These are phyloP conservation scores for Aricia artaxerxes DNA, from an alignment of 2,888 invertebrate genomes.

Conservation along the genomic window DNA sequence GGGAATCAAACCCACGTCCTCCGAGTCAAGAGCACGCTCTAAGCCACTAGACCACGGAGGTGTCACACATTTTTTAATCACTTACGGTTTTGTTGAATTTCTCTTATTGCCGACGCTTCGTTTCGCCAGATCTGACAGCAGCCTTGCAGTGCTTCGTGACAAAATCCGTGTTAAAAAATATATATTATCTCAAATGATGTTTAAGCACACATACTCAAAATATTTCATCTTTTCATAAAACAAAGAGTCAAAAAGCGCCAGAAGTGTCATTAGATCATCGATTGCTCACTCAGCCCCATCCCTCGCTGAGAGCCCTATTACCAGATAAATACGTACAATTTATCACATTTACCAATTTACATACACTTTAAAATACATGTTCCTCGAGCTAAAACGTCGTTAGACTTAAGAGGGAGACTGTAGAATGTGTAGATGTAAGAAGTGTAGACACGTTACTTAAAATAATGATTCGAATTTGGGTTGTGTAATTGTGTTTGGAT, in stretches of 20 bases:
- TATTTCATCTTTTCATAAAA: neutral
- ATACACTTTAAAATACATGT: conserved; percentile 72
- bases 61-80: too few species aligned
- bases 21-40: too few species aligned
- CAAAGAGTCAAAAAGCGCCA: conserved; percentile 24
- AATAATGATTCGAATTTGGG: neutral
- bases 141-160: too few species aligned
- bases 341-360: conserved; percentile 79
- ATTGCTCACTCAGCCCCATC: conserved; percentile 44
- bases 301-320: conserved; percentile 68
- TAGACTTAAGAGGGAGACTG: conserved; percentile 53
- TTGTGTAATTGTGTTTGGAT: neutral
- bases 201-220: neutral
- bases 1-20: too few species aligned
- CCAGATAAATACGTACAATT: conserved; percentile 77
- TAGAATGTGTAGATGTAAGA: conserved; percentile 42
- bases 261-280: conserved; percentile 31
- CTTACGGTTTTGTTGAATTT: too few species aligned
- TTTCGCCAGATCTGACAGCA: too few species aligned
- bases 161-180: too few species aligned
- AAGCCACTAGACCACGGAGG: too few species aligned
- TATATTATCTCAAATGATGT: too few species aligned
- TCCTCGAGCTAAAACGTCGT: conserved; percentile 65
- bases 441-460: conserved; percentile 34
- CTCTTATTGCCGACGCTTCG: too few species aligned